Percentiles rank a stretch among this genome's conserved stretches.
Evolutionary conservation across 2,797 vertebrate genomes (phyloP).

Genomic region (Alauda arvensis): DNA sequence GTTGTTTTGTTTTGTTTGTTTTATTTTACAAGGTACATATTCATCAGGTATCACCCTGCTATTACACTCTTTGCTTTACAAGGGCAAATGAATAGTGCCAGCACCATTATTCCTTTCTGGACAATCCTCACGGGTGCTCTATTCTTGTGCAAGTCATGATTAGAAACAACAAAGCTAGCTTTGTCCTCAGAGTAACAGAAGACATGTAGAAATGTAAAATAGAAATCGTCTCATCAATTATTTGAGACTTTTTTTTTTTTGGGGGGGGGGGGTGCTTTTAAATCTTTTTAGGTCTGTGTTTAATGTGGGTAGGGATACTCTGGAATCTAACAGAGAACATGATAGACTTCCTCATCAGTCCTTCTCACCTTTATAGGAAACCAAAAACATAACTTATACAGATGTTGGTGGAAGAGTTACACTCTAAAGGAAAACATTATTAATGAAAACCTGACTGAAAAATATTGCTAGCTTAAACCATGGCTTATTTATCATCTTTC

Average conservation of each 20-base stretch:
- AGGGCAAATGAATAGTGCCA: neutral
- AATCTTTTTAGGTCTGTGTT: neutral
- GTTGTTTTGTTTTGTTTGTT: neutral
- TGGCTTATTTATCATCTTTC: neutral
- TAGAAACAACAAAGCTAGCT: neutral
- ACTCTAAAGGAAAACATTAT: neutral
- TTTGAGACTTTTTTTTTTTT: neutral
- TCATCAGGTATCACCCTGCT: neutral
- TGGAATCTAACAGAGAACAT: neutral
- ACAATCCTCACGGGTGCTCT: neutral
- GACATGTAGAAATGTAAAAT: neutral
- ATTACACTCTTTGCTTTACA: neutral
- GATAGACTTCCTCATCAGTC: neutral
- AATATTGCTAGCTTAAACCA: neutral
- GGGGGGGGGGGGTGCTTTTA: accelerated
- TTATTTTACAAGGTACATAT: neutral
- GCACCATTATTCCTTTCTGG: neutral
- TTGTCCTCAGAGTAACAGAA: neutral
- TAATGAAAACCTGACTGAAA: neutral
- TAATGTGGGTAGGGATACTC: neutral
- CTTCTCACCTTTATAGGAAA: neutral
- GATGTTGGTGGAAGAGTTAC: neutral
- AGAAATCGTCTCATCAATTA: neutral
- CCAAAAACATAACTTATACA: neutral
- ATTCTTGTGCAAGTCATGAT: neutral